These are phyloP conservation scores for Grammomys dolichurus DNA, from an alignment of 2,113 vertebrate species.

Conservation along the genomic window DNA sequence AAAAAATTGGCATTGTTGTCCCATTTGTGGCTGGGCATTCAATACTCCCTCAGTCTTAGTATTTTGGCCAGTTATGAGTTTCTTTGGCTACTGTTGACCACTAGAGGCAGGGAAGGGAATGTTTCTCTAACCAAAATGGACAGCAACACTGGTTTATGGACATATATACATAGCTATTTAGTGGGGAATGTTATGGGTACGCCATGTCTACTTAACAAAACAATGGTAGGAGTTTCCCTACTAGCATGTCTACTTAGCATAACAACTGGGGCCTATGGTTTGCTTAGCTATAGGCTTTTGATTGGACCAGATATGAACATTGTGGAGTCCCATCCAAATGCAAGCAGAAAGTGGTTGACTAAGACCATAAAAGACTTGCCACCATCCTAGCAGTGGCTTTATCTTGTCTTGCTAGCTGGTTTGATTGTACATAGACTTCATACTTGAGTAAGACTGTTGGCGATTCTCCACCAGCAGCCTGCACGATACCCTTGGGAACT, in stretches of 20 bases:
- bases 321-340: not conserved
- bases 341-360: not conserved
- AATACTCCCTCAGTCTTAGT: not conserved
- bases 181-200: not conserved
- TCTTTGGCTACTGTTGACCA: not conserved
- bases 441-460: not conserved
- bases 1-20: not conserved
- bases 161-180: not conserved
- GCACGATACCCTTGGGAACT: not conserved
- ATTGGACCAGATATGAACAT: not conserved
- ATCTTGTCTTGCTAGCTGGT: not conserved
- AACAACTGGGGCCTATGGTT: not conserved
- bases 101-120: too few relatives aligned
- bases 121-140: not conserved
- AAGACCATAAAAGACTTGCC: too few relatives aligned
- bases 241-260: too few relatives aligned
- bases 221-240: not conserved
- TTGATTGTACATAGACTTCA: not conserved
- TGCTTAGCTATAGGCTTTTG: not conserved
- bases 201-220: not conserved
- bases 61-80: not conserved
- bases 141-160: not conserved
- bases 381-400: not conserved
- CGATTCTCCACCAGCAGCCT: not conserved
- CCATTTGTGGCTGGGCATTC: not conserved